A percentile compares a stretch with the other conserved stretches of the same genome.
These are phyloP conservation scores for Barypeithes pellucidus DNA, from an alignment of 2,888 invertebrate genomes.

Conservation along the genomic window DNA sequence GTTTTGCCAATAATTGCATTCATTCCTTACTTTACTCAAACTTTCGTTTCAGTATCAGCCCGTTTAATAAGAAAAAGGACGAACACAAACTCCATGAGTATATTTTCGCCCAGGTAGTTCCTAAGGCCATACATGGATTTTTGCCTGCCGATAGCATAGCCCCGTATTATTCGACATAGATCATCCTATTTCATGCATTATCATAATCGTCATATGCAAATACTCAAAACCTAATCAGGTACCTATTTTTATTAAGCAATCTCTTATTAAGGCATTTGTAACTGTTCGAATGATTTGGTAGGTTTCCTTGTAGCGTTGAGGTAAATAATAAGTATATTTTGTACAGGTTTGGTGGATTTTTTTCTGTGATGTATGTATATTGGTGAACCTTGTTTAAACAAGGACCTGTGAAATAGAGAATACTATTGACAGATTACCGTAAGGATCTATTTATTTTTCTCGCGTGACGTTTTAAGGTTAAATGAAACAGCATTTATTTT, in stretches of 20 bases:
- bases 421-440: too few relatives aligned
- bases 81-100: conserved; percentile 82
- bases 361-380: background rate
- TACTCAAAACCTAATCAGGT: conserved; percentile 46
- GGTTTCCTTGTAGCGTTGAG: conserved; percentile 3
- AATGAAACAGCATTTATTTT: too few relatives aligned
- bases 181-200: conserved; percentile 23
- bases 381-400: background rate
- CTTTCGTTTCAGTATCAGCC: conserved; percentile 76
- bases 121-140: conserved; percentile 43
- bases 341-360: background rate
- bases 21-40: conserved; percentile 1
- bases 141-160: conserved; percentile 56
- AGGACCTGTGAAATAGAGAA: background rate
- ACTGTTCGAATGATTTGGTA: background rate
- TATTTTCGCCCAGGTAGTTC: conserved; percentile 82
- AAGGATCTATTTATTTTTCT: too few relatives aligned
- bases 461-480: too few relatives aligned
- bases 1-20: background rate
- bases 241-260: conserved; percentile 48
- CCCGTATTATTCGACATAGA: conserved; percentile 46
- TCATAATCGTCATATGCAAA: conserved; percentile 36
- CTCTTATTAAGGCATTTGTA: conserved; percentile 33
- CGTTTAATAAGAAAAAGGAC: conserved; percentile 82
- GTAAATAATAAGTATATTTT: background rate